phyloP scores from a whole-genome alignment of 2,888 invertebrate genomes.

The Oscheius sp. region DNA sequence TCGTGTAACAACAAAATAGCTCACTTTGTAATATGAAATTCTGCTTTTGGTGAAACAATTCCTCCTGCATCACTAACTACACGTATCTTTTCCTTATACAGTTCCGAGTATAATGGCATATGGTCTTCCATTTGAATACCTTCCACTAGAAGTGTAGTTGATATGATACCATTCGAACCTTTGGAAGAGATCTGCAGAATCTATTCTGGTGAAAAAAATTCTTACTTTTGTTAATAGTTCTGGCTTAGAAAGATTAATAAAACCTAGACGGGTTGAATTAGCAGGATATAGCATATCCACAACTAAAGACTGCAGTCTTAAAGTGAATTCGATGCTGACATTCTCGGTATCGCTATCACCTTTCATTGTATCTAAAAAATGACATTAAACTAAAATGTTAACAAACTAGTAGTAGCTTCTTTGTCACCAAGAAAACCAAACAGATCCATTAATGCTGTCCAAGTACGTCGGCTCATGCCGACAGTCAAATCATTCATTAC shows the following conservation, averaged over 20 bases:
- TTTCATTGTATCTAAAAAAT: conserved; percentile 2
- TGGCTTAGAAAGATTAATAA: conserved; percentile 42
- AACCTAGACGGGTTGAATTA: conserved; percentile 54
- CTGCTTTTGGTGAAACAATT: conserved; percentile 11
- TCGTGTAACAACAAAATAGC: not conserved
- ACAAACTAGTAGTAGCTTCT: conserved; percentile 13
- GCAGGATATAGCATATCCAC: conserved; percentile 59
- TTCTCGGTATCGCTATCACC: not conserved
- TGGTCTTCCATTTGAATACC: conserved; percentile 54
- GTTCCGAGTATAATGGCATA: conserved; percentile 55
- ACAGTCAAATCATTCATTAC: conserved; percentile 74
- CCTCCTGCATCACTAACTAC: conserved; percentile 8
- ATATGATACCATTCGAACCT: conserved; percentile 56
- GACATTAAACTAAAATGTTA: not conserved
- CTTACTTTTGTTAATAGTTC: conserved; percentile 49
- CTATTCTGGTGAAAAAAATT: too few relatives aligned
- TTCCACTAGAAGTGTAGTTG: conserved; percentile 44
- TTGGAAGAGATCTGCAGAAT: too few relatives aligned
- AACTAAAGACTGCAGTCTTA: conserved; percentile 14
- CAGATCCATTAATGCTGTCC: conserved; percentile 93
- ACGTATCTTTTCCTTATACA: conserved; percentile 22
- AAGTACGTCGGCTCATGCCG: conserved; percentile 89
- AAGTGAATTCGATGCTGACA: conserved; percentile 16
- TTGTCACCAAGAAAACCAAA: conserved; percentile 76
- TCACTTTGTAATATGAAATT: conserved; percentile 14